Evolutionary conservation across 2,113 vertebrate genomes (phyloP), one percentile per base, ranked within the genome.

Genomic region (Hyla sarda): DNA sequence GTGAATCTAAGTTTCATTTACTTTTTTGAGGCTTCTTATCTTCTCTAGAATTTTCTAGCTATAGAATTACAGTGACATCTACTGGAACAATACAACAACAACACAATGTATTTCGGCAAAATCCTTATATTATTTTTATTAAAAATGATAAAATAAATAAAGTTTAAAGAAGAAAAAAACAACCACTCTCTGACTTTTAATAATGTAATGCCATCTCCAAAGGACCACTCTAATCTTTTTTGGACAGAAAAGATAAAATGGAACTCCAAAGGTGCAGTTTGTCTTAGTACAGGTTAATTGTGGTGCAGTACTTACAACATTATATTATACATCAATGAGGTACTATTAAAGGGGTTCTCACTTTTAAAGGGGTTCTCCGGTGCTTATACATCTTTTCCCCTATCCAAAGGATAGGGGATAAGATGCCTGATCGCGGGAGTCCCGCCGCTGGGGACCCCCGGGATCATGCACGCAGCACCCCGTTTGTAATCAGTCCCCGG

Each of bases 31-130:
- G 23, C 50, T 78, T 23, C 10, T 19, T 19, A 62, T 34, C 34
- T 23, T 54, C 21, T 50, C 50, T 21, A 48, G 11, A 75, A n/a
- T 71, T 50, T 7, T 80, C 37, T 32, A 28, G 25, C 65, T 78
- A 48, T 28, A 58, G 84, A 34, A 79, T 79, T 56, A 48, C n/a
- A 86, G 84, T 80, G 84, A 86, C 84, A 86, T 86, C 84, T 86
- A 28, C 74, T 86, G 84, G 84, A 41, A 71, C 8, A 37, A 72
- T 72, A 23, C 16, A 80, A 19, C 16, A 80, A 19, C 45, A 48
- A 30, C 48, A 11, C 21, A 72, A 23, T 34, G 28, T 73, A 45
- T 75, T 9, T 30, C 7, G 19, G 28, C 0, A 50, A 75, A 28
- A 28, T 52, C 5, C 28, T 16, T 28, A 6, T 13, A 0, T 25